Evolutionary conservation across 2,888 invertebrate genomes (phyloP), one percentile per base, ranked within the genome.

Genomic region (Caenorhabditis angaria): DNA sequence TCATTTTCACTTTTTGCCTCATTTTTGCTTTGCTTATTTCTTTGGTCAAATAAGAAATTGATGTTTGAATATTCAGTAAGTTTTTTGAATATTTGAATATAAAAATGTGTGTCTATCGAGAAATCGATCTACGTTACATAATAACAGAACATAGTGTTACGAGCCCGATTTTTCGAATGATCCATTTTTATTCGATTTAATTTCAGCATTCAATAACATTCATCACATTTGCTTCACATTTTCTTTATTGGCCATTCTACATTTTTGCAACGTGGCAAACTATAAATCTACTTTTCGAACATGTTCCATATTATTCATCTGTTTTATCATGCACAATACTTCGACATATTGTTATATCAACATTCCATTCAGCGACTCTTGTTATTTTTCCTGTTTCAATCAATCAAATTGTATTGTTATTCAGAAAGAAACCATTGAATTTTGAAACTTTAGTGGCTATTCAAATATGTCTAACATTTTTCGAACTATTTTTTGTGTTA

Each of bases 241-340:
- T 65, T 27, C 62, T 70, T 14, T 62, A 62, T 24, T 70, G 70
- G 70, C 70, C 70, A 22, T 70, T 70, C 54, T 70, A 70, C 50
- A 58, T 70, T 0, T 48, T 65, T 5, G 58, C 70, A 18, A 70
- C 70, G 5, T 70, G 70, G 70, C 70, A 70, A 51, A 70, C 70
- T 1, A 61, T 70, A 50, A 60, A 56, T 32, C 53, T 70, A 0
- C 47, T 70, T 0, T 57, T 65, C 48, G 70, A 65, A 18, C 61
- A 61, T 8, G 32, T 32, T 10, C 65, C 65, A 10, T 51, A 60
- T 8, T 65, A 65, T 51, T 27, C 70, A 0, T 65, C 70, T 0
- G 53, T 70, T 0, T 58, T 70, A 6, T 65, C 65, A 25, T 70
- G 70, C 29, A 61, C 65, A n/a, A 25, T 55, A 27, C 6, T 32